Base-by-base conservation (phyloP, 2,113 vertebrate species). In the Corythaixoides concolor region DNA sequence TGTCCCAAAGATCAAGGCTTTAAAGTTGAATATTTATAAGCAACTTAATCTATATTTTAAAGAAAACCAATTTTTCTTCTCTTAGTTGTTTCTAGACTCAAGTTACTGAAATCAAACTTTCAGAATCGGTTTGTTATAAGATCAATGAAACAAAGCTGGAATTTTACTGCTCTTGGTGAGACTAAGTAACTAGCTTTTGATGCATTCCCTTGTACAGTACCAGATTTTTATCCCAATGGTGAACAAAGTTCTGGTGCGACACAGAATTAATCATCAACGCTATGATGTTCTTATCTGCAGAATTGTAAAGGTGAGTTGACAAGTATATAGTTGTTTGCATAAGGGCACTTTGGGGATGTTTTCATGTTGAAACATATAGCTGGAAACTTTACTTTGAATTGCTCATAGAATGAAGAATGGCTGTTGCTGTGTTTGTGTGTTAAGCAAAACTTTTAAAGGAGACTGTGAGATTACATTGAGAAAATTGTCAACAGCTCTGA, bases 211-310 rank as follows among this genome's bases (percentile, higher is more conserved):
- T 96, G 12, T 93, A n/a, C 93, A 99, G 99, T 99, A 99, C 95
- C 99, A 99, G 83, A 99, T 99, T 96, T 99, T 99, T 96, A 99
- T 99, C 78, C 99, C 99, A 0, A 99, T 99, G 99, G 99, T 99
- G 96, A 99, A 99, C 96, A 99, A 99, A 97, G 99, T 99, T 59
- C 98, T 99, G 97, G 98, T 99, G 93, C 98, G 99, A 75, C 99
- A 99, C 98, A 97, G 99, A 84, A 99, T 99, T 93, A 99, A 99
- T 97, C 99, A 99, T 93, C 99, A 99, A 75, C 99, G 99, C 66
- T 99, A 99, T 1, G 99, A 99, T 39, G 98, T 99, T 63, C 99
- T 99, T 69, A 99, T 99, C 97, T 99, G 99, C 97, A 98, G 99
- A 53, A 99, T 99, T 77, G 98, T 99, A 13, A 99, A 99, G 99